Percentiles rank a stretch among this genome's conserved stretches.
Evolutionary conservation across 2,888 invertebrate species (phyloP).

Genomic region (Strigamia transsilvanica): DNA sequence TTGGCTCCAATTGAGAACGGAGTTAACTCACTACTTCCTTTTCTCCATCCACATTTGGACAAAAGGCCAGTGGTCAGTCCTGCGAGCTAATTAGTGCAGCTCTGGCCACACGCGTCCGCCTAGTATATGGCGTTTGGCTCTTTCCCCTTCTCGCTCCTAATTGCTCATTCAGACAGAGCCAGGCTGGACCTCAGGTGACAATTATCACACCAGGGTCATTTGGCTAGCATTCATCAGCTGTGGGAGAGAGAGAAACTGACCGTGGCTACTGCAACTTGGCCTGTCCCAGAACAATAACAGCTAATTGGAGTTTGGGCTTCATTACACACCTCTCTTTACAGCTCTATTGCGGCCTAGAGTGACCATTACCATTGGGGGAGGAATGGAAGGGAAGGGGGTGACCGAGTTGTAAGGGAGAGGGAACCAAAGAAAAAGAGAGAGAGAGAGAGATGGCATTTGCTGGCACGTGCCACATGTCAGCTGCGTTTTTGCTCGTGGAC

Average conservation of each 20-base stretch:
- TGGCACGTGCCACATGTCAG: slow-evolving; percentile 53
- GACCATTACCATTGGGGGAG: slow-evolving; percentile 52
- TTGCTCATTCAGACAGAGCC: slow-evolving; percentile 54
- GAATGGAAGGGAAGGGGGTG: not conserved
- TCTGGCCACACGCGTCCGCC: slow-evolving; percentile 40
- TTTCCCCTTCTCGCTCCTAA: slow-evolving; percentile 44
- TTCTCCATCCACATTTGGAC: slow-evolving; percentile 35
- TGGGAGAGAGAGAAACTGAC: slow-evolving; percentile 32
- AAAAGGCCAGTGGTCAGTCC: slow-evolving; percentile 40
- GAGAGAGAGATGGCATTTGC: slow-evolving; percentile 22
- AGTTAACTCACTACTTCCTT: not conserved
- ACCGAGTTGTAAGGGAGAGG: not conserved
- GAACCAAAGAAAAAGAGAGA: not conserved
- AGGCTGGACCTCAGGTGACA: slow-evolving; percentile 55
- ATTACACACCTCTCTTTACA: slow-evolving; percentile 54
- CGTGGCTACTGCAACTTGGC: slow-evolving; percentile 46
- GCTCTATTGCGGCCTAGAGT: slow-evolving; percentile 55
- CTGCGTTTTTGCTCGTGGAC: slow-evolving; percentile 24
- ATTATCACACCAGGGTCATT: slow-evolving; percentile 55
- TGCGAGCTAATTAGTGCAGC: slow-evolving; percentile 43
- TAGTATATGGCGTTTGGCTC: slow-evolving; percentile 27
- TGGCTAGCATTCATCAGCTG: slow-evolving; percentile 54
- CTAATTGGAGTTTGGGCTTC: slow-evolving; percentile 57
- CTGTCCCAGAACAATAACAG: slow-evolving; percentile 57
- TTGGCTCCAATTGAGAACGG: not conserved